phyloP scores from a whole-genome alignment of 2,888 invertebrate species.

The Ennomos fuscantarius region DNA sequence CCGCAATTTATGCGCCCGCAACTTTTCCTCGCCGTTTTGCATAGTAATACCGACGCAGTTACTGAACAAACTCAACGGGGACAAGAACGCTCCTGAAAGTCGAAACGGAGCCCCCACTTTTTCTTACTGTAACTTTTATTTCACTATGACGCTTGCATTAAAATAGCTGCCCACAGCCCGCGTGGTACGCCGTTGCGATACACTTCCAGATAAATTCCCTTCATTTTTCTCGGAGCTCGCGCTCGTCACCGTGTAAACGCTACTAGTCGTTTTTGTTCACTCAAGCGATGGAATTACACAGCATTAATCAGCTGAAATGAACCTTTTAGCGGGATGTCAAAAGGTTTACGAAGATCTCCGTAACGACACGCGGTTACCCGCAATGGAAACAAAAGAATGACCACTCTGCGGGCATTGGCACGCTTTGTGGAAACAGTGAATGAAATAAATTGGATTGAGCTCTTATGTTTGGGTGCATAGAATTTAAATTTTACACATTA shows the following conservation, averaged over 20 bases:
- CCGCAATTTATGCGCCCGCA: conserved; percentile 53
- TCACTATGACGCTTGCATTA: conserved; percentile 39
- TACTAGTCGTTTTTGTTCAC: conserved; percentile 69
- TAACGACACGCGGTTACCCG: conserved; percentile 66
- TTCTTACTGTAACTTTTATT: conserved; percentile 36
- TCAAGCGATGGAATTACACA: conserved; percentile 73
- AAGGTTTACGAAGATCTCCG: conserved; percentile 73
- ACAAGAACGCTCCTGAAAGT: conserved; percentile 41
- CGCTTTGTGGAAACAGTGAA: conserved; percentile 34
- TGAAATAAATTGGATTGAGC: conserved; percentile 30
- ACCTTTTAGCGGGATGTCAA: conserved; percentile 81
- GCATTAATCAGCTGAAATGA: conserved; percentile 79
- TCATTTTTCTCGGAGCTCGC: conserved; percentile 72
- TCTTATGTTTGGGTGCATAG: conserved; percentile 23
- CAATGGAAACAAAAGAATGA: conserved; percentile 75
- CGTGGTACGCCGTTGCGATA: conserved; percentile 54
- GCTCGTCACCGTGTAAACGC: conserved; percentile 70
- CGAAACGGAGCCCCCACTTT: conserved; percentile 35
- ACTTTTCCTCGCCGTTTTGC: conserved; percentile 52
- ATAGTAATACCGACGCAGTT: conserved; percentile 50
- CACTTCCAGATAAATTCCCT: conserved; percentile 69
- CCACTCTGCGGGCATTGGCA: conserved; percentile 54
- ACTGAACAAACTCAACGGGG: conserved; percentile 47
- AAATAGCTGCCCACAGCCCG: conserved; percentile 61
- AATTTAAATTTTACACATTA: conserved; percentile 20